Base-by-base conservation (phyloP, 2,888 invertebrate species). In the Pegoplata infirma region DNA sequence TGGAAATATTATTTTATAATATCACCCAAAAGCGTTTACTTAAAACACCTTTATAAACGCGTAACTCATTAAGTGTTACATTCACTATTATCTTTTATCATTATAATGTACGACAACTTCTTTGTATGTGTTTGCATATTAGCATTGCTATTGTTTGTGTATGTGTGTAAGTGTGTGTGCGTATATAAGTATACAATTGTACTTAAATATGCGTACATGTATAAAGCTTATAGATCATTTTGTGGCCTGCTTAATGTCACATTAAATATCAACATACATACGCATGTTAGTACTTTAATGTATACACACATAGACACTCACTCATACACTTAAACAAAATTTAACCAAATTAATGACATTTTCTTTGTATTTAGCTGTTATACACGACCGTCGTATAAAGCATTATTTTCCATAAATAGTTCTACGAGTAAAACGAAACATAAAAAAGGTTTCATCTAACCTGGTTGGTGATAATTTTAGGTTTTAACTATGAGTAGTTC, bases 61-160 rank as follows among this genome's bases (percentile, higher is more conserved):
- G 74, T 74, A 78, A 78, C 78, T 78, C 78, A 78, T 78, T 78
- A 78, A 78, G 69, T 74, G 69, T 55, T 74, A 73, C 73, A 73
- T 74, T 74, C 59, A 55, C 74, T 66, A 66, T 73, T 74, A 74
- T 74, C 68, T 69, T 66, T 73, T 46, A 59, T 69, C 68, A 74
- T 66, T 66, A 64, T 51, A 56, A 67, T 72, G 21, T 55, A 17
- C n/a, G n/a, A 16, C 16, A 55, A 17, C 28, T 25, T n/a, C 17
- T 53, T 25, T 56, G 36, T 56, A 36, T 12, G 28, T 28, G 7
- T 51, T 3, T 40, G 23, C 25, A 25, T n/a, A n/a, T 25, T 25
- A 25, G 25, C 5, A 25, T 25, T 25, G 3, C 5, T 40, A 40
- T n/a, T 14, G 5, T n/a, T 8, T 61, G 8, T 63, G 16, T n/a